Evolutionary conservation across 2,888 invertebrate species (phyloP).

Genomic region (Hemaris fuciformis): DNA sequence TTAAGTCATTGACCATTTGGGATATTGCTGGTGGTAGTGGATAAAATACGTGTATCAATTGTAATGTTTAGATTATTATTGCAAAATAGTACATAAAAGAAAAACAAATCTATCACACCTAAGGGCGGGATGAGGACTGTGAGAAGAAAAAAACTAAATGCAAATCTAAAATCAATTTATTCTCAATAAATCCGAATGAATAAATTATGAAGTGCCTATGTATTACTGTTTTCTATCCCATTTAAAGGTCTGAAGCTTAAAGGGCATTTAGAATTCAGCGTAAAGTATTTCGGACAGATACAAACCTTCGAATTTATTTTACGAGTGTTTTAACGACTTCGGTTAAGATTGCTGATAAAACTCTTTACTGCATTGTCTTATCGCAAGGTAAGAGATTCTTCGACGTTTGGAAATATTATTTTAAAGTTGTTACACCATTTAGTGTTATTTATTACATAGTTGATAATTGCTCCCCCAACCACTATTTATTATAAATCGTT

Average conservation of each 20-base stretch:
- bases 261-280: conserved; percentile 18
- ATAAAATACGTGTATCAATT: no score
- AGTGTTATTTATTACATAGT: background rate
- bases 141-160: no score
- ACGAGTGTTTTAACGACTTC: conserved; percentile 65
- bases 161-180: background rate
- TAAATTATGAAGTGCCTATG: background rate
- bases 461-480: no score
- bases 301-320: conserved; percentile 59
- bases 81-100: no score
- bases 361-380: conserved; percentile 52
- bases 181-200: background rate
- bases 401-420: conserved; percentile 36
- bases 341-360: conserved; percentile 61
- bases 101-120: no score
- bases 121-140: no score
- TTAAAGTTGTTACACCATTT: background rate
- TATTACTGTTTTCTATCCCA: background rate
- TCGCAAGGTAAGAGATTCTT: conserved; percentile 47
- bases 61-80: no score
- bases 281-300: conserved; percentile 45
- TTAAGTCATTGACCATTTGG: no score
- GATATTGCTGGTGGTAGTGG: no score
- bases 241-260: background rate
- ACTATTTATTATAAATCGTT: no score